A percentile compares a stretch with the other conserved stretches of the same genome.
Evolutionary conservation across 2,888 invertebrate species (phyloP).

Genomic region (Leucophenga montana): DNA sequence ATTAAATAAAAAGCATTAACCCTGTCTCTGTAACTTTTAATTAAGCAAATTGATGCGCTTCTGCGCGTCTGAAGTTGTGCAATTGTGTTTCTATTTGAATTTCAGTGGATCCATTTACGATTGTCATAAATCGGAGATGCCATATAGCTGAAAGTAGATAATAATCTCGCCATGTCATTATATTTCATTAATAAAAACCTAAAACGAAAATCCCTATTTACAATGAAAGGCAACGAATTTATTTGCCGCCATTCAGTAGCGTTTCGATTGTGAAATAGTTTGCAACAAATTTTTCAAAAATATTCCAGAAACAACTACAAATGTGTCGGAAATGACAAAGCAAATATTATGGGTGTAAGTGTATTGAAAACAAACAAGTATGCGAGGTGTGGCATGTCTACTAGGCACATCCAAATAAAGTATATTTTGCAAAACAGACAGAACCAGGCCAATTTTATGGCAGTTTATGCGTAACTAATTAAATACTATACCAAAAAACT

Average conservation of each 20-base stretch:
- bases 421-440: too few relatives aligned
- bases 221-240: neutral
- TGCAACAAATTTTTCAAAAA: neutral
- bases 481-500: too few relatives aligned
- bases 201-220: neutral
- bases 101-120: neutral
- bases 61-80: neutral
- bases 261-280: too few relatives aligned
- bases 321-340: neutral
- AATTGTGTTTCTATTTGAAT: neutral
- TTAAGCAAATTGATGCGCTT: conserved; percentile 15
- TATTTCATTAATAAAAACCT: neutral
- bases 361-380: neutral
- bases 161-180: neutral
- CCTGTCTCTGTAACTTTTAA: neutral
- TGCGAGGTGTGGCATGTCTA: too few relatives aligned
- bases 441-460: neutral
- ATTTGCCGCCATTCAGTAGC: too few relatives aligned
- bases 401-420: too few relatives aligned
- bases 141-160: neutral
- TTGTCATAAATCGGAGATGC: neutral
- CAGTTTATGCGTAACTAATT: neutral
- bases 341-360: conserved; percentile 6
- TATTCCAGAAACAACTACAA: neutral
- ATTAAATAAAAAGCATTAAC: neutral